Evolutionary conservation across 2,888 invertebrate species (phyloP), one percentile per base, ranked within the genome.

Genomic region (Leptothorax acervorum): DNA sequence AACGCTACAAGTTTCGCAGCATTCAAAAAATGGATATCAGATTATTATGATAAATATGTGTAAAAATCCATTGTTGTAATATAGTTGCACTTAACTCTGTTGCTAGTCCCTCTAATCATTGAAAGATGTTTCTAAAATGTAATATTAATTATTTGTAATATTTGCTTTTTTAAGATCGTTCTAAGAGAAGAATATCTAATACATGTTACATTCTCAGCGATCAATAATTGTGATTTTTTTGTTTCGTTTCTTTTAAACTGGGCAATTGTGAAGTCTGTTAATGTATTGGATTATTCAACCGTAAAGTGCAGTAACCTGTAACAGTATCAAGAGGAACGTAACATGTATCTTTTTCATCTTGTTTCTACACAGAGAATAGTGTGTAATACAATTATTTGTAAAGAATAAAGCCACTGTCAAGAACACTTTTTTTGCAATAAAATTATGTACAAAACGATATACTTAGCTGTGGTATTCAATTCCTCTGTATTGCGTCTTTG

Each of bases 391-490:
- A 45, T 1, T 28, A 81, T 78, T 82, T 91, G 85, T 86, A 91
- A 84, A 39, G 23, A 86, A 78, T 55, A 42, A 73, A 75, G 62
- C 63, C 31, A 76, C 35, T 79, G 85, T 84, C 39, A 74, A 83
- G 11, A 83, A 78, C 12, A 66, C 42, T 75, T 83, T 62, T 88
- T 91, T 83, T 83, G n/a, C 79, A 91, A 90, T 90, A 88, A 88
- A 85, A 48, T 66, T 23, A 85, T 90, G 55, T 85, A 89, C 51
- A 87, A 88, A 88, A 57, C 60, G 83, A 87, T 65, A 74, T 74
- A 87, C 70, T 76, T 68, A 85, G 68, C 79, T 85, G 85, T 79
- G 85, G 66, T 83, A 82, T 87, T 89, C 75, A 84, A 85, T 91
- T 82, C 74, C 75, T 85, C 48, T 60, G 35, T 71, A 60, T 57